Conservation (phyloP, 2,888 invertebrate genomes). For the Bhutanitis thaidina region DNA sequence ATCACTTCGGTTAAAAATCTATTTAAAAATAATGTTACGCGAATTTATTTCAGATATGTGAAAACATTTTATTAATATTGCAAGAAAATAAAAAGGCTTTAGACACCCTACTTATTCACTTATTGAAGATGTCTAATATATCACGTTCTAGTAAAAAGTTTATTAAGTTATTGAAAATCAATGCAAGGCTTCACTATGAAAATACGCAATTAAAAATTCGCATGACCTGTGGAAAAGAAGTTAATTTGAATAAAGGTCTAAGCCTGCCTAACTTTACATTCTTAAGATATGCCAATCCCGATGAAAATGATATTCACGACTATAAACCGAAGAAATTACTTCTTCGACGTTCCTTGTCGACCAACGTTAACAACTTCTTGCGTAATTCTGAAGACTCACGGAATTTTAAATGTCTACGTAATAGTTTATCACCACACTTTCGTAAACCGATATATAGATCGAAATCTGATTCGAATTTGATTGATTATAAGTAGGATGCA, state of each 20-base stretch:
- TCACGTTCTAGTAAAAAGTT: slow-evolving; percentile 35
- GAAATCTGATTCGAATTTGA: slow-evolving; percentile 34
- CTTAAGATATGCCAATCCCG: not conserved
- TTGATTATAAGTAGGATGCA: slow-evolving; percentile 25
- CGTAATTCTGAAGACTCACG: slow-evolving; percentile 9
- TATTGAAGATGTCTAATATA: slow-evolving; percentile 32
- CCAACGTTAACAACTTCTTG: not conserved
- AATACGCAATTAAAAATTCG: slow-evolving; percentile 41
- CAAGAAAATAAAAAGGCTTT: slow-evolving; percentile 37
- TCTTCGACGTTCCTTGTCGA: not conserved
- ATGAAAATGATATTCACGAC: not conserved
- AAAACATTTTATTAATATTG: slow-evolving; percentile 34
- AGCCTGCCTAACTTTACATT: slow-evolving; percentile 11
- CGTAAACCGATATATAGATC: slow-evolving; percentile 26
- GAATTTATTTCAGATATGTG: slow-evolving; percentile 41
- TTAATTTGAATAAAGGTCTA: slow-evolving; percentile 1
- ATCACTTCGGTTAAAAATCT: too few relatives aligned
- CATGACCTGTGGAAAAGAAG: slow-evolving; percentile 10
- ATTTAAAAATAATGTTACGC: too few relatives aligned
- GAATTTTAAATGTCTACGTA: slow-evolving; percentile 24
- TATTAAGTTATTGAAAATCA: slow-evolving; percentile 37
- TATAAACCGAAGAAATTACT: slow-evolving; percentile 2
- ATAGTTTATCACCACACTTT: slow-evolving; percentile 22
- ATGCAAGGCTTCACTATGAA: slow-evolving; percentile 41
- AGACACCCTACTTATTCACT: slow-evolving; percentile 31